These are phyloP conservation scores for Embidobia sp. DNA, from an alignment of 2,888 invertebrate genomes.

Conservation along the genomic window DNA sequence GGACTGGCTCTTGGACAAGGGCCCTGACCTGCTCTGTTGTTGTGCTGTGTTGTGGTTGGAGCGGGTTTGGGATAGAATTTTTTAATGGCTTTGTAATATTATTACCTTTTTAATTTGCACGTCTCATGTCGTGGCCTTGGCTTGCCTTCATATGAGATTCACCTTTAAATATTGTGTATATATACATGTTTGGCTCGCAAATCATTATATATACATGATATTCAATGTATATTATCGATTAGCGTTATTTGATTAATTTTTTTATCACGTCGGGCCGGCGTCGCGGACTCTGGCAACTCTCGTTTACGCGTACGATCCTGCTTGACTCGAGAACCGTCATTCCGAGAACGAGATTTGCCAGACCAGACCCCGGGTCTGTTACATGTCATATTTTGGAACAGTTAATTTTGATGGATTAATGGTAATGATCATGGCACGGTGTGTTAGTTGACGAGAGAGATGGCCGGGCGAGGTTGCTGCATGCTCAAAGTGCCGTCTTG, in stretches of 20 bases:
- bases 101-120: conserved; percentile 80
- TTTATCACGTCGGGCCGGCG: conserved; percentile 72
- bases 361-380: too few species aligned
- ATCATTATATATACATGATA: conserved; percentile 69
- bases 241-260: conserved; percentile 69
- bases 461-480: conserved; percentile 79
- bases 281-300: conserved; percentile 51
- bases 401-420: conserved; percentile 78
- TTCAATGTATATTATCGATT: conserved; percentile 70
- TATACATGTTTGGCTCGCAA: conserved; percentile 67
- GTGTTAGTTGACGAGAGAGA: conserved; percentile 79
- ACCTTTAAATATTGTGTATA: conserved; percentile 78
- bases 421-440: conserved; percentile 81
- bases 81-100: conserved; percentile 79
- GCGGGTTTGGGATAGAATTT: conserved; percentile 81
- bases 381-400: conserved; percentile 71
- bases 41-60: too few species aligned
- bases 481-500: conserved; percentile 79
- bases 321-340: too few species aligned
- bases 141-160: conserved; percentile 81
- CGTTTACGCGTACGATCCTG: neutral
- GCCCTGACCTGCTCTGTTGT: too few species aligned
- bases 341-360: too few species aligned
- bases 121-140: conserved; percentile 82
- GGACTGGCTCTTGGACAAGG: too few species aligned